Conservation (phyloP, 1,140 invertebrate species). For the Eciton burchellii region DNA sequence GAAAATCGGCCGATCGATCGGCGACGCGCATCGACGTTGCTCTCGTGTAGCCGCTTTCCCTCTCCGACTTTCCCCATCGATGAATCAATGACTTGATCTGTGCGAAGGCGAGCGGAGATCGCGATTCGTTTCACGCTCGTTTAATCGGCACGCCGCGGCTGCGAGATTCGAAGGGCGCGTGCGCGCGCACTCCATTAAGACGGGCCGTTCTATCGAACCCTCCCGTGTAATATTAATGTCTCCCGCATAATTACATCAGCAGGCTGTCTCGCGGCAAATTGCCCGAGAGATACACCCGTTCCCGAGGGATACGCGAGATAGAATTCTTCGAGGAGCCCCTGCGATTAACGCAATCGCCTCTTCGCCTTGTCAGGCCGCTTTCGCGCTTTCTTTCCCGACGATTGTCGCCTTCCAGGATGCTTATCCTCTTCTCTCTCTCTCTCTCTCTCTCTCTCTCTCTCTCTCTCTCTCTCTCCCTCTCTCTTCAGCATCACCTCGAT, state of each 20-base stretch:
- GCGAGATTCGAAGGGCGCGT: not conserved
- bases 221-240: constrained; percentile 42
- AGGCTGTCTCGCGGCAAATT: constrained; percentile 8
- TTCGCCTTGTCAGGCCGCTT: not conserved
- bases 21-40: constrained; percentile 39
- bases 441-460: too few species aligned
- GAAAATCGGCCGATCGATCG: too few species aligned
- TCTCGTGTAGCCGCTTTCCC: not conserved
- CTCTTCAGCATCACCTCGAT: too few species aligned
- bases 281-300: constrained; percentile 3
- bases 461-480: too few species aligned
- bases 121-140: constrained; percentile 44
- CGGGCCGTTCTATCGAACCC: constrained; percentile 45
- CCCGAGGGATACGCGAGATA: not conserved
- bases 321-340: constrained; percentile 1
- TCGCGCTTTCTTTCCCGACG: not conserved
- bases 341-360: not conserved
- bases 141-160: constrained; percentile 29
- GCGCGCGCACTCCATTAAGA: constrained; percentile 36
- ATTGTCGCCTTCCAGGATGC: too few species aligned
- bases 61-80: not conserved
- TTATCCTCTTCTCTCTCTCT: too few species aligned
- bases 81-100: constrained; percentile 33
- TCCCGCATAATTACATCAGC: constrained; percentile 40
- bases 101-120: constrained; percentile 17